Evolutionary conservation across 2,113 vertebrate species (phyloP).

Genomic region (Paedocypris sp.): DNA sequence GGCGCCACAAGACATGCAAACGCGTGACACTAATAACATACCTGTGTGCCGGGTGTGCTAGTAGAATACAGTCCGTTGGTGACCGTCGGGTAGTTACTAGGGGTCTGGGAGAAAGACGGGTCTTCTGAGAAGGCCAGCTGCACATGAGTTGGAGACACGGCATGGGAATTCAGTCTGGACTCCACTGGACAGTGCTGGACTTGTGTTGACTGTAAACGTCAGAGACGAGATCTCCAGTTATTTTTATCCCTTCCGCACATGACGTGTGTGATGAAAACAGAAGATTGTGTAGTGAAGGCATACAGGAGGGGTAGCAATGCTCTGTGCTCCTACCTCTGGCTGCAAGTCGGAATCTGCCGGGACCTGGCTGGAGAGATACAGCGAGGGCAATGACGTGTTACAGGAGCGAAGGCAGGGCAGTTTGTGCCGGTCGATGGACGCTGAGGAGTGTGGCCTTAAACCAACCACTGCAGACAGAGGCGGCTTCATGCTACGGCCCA

Average conservation of each 20-base stretch:
- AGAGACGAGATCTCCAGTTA: constrained; percentile 2
- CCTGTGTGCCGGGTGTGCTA: constrained; percentile 51
- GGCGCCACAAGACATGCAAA: no score
- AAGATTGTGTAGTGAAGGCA: neutral
- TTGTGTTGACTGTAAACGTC: constrained; percentile 12
- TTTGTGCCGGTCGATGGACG: constrained; percentile 69
- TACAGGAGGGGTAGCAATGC: neutral
- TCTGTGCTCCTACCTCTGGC: constrained; percentile 43
- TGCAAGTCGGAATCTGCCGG: constrained; percentile 37
- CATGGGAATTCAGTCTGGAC: constrained; percentile 39
- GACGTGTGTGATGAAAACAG: neutral
- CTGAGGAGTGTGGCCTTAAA: constrained; percentile 69
- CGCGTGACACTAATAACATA: no score
- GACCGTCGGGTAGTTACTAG: constrained; percentile 44
- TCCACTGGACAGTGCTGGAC: constrained; percentile 48
- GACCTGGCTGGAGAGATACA: constrained; percentile 66
- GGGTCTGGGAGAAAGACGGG: constrained; percentile 23
- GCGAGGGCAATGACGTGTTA: constrained; percentile 74
- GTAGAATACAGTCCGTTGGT: constrained; percentile 58
- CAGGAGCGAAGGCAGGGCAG: constrained; percentile 65
- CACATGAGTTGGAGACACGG: constrained; percentile 56
- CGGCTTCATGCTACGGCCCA: constrained; percentile 68
- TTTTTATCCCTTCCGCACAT: neutral
- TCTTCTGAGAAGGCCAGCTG: constrained; percentile 58
- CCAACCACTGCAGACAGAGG: constrained; percentile 48